Evolutionary conservation across 2,888 invertebrate genomes (phyloP).

Genomic region (Lasioglossum oenotherae): DNA sequence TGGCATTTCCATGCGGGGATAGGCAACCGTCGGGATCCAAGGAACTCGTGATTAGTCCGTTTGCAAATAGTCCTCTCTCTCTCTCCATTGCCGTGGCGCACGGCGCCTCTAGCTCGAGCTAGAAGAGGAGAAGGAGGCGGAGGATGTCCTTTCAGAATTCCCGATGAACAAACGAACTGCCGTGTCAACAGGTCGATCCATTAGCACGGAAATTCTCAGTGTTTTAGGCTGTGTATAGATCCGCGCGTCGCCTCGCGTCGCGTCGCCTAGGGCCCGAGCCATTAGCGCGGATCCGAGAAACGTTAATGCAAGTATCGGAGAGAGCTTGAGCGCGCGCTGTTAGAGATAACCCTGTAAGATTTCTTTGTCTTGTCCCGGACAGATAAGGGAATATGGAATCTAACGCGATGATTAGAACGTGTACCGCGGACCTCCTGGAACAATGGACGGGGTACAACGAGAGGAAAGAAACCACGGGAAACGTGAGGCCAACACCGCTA

Average conservation of each 20-base stretch:
- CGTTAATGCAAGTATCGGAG: conserved; percentile 47
- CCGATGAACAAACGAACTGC: conserved; percentile 46
- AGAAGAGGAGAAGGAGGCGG: background rate
- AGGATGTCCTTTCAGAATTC: conserved; percentile 6
- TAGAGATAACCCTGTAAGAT: conserved; percentile 59
- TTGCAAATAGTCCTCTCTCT: conserved; percentile 31
- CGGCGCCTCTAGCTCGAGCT: conserved; percentile 50
- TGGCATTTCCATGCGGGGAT: conserved; percentile 10
- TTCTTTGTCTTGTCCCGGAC: conserved; percentile 39
- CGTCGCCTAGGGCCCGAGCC: conserved; percentile 47
- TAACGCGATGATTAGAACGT: conserved; percentile 54
- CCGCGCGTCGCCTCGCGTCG: conserved; percentile 31
- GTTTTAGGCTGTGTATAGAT: conserved; percentile 55
- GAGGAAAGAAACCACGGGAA: conserved; percentile 31
- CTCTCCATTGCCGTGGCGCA: conserved; percentile 29
- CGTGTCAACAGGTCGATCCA: conserved; percentile 70
- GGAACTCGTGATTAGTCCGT: conserved; percentile 46
- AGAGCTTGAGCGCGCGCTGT: conserved; percentile 24
- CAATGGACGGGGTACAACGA: conserved; percentile 41
- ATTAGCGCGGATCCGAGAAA: conserved; percentile 65
- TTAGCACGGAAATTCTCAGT: conserved; percentile 62
- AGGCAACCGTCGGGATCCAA: conserved; percentile 10
- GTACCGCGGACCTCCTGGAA: conserved; percentile 24
- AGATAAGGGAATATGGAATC: conserved; percentile 52
- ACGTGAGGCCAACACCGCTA: background rate